Base-by-base conservation (phyloP, 2,888 invertebrate genomes). In the Ophion ventricosus region DNA sequence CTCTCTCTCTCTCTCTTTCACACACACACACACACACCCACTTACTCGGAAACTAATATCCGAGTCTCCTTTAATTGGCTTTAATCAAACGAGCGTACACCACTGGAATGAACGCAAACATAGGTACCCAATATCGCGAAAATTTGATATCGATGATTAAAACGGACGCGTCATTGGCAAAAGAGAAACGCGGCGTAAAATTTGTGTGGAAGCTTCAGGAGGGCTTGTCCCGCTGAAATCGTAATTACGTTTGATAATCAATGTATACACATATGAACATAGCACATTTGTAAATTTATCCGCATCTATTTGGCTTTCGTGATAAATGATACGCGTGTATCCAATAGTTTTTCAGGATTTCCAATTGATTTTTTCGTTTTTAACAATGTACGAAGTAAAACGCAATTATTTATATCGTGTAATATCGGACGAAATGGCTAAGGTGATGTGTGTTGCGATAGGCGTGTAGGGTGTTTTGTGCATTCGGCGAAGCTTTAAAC, bases 11-110 rank as follows among this genome's bases (percentile, higher is more conserved):
- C n/a, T 64, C 63, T 64, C 29, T 29, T 8, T 35, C 63, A 17
- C 63, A 1, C 35, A 43, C 69, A 61, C 59, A 14, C 66, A 54
- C 54, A n/a, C n/a, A n/a, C n/a, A n/a, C n/a, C n/a, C n/a, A n/a
- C n/a, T n/a, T n/a, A 25, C 61, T 69, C 40, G 86, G 86, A 88
- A 88, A 89, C 87, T 89, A 87, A 89, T 89, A 88, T 89, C 87
- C 87, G 85, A 86, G 43, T 43, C 87, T 85, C 77, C 88, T 86
- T 86, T 89, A 88, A 90, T 90, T 90, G 89, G 89, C 57, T 90
- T 88, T 90, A 90, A 90, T 90, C 88, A 89, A 87, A 87, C 85
- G 67, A 66, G 57, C 23, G 66, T 67, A 35, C 8, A 35, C 40
- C 57, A 57, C 35, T 25, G n/a, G 54, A 35, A 67, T 67, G 57